phyloP scores from a whole-genome alignment of 2,113 vertebrate species.

The Tragelaphus imberbis region DNA sequence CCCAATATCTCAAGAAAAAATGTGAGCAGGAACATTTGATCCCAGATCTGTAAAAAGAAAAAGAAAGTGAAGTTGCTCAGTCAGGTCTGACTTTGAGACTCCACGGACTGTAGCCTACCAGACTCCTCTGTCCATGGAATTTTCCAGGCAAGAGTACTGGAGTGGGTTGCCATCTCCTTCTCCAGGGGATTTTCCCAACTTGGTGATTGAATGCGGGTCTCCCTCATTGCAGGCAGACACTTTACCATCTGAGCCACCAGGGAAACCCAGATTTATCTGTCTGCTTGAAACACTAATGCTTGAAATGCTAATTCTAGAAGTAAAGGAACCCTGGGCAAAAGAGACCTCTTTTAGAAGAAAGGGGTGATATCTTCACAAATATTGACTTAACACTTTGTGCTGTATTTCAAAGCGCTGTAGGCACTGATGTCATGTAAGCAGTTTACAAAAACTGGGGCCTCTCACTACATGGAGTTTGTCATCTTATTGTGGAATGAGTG shows the following conservation, averaged over 20 bases:
- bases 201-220: fast-evolving
- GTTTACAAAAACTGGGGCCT: background rate
- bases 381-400: background rate
- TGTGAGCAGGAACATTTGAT: background rate
- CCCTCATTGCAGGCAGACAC: background rate
- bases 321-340: background rate
- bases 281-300: background rate
- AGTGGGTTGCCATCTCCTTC: background rate
- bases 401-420: background rate
- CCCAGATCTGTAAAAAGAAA: background rate
- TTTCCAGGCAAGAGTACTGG: background rate
- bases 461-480: background rate
- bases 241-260: background rate
- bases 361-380: background rate
- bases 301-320: background rate
- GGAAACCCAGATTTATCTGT: background rate
- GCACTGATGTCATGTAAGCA: background rate
- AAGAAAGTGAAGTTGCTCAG: background rate
- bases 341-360: background rate
- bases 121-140: background rate
- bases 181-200: background rate
- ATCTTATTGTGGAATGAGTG: background rate
- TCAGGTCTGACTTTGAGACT: background rate
- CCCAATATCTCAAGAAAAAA: background rate
- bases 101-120: background rate